These are phyloP conservation scores for Brienomyrus longianalis DNA, from an alignment of 2,113 vertebrate species.

Conservation along the genomic window DNA sequence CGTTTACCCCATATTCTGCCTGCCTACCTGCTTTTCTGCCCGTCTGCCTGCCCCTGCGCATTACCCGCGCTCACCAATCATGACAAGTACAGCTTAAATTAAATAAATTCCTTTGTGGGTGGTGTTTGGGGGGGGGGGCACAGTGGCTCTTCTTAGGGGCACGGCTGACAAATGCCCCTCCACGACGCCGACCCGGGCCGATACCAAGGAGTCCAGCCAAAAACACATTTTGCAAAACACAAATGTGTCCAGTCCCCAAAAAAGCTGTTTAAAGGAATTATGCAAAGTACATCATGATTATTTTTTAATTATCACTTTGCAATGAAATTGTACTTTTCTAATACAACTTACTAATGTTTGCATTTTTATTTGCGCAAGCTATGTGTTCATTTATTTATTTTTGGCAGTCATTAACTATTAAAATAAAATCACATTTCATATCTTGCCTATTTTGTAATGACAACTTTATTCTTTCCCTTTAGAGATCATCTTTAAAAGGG, in stretches of 20 bases:
- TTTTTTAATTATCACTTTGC: background rate
- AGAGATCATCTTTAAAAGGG: slow-evolving; percentile 61
- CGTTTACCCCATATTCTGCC: too few species aligned
- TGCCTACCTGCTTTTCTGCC: too few species aligned
- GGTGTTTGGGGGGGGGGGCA: background rate
- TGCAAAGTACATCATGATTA: background rate
- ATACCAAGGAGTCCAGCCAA: background rate
- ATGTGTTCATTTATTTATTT: background rate
- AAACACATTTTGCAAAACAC: background rate
- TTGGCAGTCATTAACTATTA: background rate
- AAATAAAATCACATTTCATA: background rate
- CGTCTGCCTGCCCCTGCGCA: too few species aligned
- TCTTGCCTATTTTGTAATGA: slow-evolving; percentile 40
- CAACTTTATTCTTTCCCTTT: slow-evolving; percentile 53
- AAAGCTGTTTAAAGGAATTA: background rate
- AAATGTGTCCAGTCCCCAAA: background rate
- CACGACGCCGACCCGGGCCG: background rate
- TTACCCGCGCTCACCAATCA: too few species aligned
- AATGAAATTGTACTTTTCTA: background rate
- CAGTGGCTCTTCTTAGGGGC: too few species aligned
- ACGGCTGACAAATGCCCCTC: background rate
- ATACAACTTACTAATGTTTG: background rate
- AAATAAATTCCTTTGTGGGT: background rate
- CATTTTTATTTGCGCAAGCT: background rate
- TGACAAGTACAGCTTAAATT: background rate